A percentile compares a stretch with the other conserved stretches of the same genome.
Evolutionary conservation across 2,888 invertebrate species (phyloP).

Genomic region (Baccha elongata): DNA sequence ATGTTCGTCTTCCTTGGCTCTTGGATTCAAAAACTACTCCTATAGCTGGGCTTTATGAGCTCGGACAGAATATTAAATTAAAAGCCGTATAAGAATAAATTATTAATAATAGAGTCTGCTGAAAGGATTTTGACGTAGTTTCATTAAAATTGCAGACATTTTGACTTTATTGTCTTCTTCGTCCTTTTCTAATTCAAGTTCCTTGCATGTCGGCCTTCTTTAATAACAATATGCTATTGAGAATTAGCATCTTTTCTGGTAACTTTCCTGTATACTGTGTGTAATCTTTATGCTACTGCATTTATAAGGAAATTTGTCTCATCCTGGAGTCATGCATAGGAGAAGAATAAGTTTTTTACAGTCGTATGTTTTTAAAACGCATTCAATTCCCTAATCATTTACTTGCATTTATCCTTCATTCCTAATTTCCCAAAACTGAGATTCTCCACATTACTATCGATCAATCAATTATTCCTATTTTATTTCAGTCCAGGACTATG

Average conservation of each 20-base stretch:
- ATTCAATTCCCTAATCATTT: slow-evolving; percentile 71
- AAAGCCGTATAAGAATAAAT: slow-evolving; percentile 57
- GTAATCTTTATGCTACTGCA: too few relatives aligned
- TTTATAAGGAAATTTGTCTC: too few relatives aligned
- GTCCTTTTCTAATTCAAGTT: slow-evolving; percentile 28
- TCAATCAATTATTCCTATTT: slow-evolving; percentile 63
- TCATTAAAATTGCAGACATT: slow-evolving; percentile 64
- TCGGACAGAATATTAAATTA: slow-evolving; percentile 66
- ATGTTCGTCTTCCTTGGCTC: too few relatives aligned
- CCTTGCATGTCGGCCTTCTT: not conserved
- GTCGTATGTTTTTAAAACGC: slow-evolving; percentile 43
- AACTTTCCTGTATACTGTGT: not conserved
- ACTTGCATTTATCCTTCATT: too few relatives aligned
- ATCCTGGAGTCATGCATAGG: too few relatives aligned
- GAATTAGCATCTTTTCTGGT: slow-evolving; percentile 55
- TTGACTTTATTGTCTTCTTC: slow-evolving; percentile 31
- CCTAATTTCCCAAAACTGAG: too few relatives aligned
- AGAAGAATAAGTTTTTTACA: too few relatives aligned
- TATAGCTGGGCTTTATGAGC: slow-evolving; percentile 11
- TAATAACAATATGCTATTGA: slow-evolving; percentile 45
- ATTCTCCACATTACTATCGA: too few relatives aligned
- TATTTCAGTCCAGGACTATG: slow-evolving; percentile 5
- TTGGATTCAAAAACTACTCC: not conserved
- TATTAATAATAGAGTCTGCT: slow-evolving; percentile 60
- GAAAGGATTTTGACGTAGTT: slow-evolving; percentile 62